Conservation (phyloP, 2,797 vertebrate genomes). For the Balearica regulorum region DNA sequence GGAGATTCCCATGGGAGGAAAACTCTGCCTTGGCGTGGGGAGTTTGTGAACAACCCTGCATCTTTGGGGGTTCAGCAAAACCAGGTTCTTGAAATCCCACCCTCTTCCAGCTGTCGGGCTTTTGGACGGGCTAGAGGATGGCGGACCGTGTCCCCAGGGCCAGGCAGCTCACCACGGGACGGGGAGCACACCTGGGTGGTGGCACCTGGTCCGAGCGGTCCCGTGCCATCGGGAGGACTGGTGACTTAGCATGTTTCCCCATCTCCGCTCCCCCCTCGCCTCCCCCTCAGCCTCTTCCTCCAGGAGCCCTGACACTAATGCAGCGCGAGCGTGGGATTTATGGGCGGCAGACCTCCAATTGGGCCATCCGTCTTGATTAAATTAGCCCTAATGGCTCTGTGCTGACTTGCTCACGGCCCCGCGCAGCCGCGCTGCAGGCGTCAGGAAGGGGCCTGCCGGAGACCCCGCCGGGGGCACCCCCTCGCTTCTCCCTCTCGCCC, state of each 20-base stretch:
- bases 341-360: slow-evolving; percentile 57
- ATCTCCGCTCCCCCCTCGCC: background rate
- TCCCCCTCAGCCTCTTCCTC: background rate
- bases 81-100: background rate
- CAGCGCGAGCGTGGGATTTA: slow-evolving; percentile 15
- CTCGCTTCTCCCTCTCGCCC: rapidly evolving
- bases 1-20: background rate
- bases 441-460: background rate
- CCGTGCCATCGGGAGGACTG: rapidly evolving
- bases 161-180: background rate
- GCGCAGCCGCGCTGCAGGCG: background rate
- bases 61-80: background rate
- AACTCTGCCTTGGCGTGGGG: rapidly evolving
- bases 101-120: background rate
- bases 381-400: slow-evolving; percentile 52
- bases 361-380: slow-evolving; percentile 56
- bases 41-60: background rate
- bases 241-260: slow-evolving; percentile 33
- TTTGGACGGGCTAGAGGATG: background rate
- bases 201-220: rapidly evolving
- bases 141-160: rapidly evolving
- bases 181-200: rapidly evolving
- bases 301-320: slow-evolving; percentile 32
- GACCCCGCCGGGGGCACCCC: rapidly evolving
- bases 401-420: background rate